Percentiles rank a stretch among this genome's conserved stretches.
These are phyloP conservation scores for Dolichopus griseipennis DNA, from an alignment of 2,888 invertebrate species.

Conservation along the genomic window DNA sequence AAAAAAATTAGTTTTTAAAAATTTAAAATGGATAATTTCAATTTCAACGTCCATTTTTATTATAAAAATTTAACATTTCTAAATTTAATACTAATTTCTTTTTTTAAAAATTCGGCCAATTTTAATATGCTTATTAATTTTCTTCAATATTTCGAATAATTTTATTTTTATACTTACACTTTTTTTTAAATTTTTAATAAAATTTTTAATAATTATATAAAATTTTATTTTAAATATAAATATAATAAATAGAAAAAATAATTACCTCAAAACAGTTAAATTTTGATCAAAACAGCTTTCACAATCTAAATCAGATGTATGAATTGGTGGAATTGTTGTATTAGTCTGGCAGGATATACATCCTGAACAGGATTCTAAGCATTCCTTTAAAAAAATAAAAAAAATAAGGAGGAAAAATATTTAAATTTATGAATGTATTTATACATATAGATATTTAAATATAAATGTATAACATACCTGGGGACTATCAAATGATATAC, in stretches of 20 bases:
- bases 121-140: no score
- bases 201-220: not conserved
- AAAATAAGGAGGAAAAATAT: not conserved
- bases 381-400: constrained; percentile 36
- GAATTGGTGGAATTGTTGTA: constrained; percentile 40
- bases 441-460: not conserved
- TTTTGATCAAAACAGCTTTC: constrained; percentile 42
- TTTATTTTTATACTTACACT: no score
- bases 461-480: constrained; percentile 30
- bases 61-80: no score
- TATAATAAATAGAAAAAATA: not conserved
- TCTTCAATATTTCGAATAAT: no score
- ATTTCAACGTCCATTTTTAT: no score
- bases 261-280: constrained; percentile 23
- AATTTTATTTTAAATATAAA: not conserved
- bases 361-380: constrained; percentile 43
- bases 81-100: no score
- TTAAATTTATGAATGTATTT: not conserved
- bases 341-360: constrained; percentile 43
- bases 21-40: no score
- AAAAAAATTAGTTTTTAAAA: no score
- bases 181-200: not conserved
- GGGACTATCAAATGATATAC: constrained; percentile 44
- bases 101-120: no score
- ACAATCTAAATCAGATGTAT: constrained; percentile 43